phyloP scores from a whole-genome alignment of 2,113 vertebrate species.

The Caranx melampygus region DNA sequence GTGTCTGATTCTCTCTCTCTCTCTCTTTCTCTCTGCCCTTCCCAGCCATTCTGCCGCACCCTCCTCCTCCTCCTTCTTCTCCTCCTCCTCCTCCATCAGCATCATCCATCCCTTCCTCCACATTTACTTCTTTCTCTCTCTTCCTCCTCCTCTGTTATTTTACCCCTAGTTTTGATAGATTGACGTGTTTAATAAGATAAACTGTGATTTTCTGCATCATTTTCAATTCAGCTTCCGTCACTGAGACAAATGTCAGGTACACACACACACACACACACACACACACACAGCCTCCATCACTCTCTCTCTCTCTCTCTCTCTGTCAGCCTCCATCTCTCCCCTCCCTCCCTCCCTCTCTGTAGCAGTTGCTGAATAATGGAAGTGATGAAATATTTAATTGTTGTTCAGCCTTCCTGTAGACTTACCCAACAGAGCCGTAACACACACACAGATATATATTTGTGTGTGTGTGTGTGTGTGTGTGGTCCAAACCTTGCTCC shows the following conservation, averaged over 20 bases:
- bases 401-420: conserved; percentile 78
- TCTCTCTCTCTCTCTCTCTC: neutral
- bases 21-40: conserved; percentile 47
- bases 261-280: conserved; percentile 4
- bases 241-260: conserved; percentile 26
- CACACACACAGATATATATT: neutral
- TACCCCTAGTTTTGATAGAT: neutral
- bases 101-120: neutral
- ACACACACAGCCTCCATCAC: neutral
- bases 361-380: conserved; percentile 80
- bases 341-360: conserved; percentile 48
- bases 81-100: conserved; percentile 17
- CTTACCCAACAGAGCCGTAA: conserved; percentile 67
- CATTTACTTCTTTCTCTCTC: neutral
- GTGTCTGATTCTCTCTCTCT: conserved; percentile 60
- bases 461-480: neutral
- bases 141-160: neutral
- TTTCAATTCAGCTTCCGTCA: neutral
- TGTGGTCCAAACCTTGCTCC: conserved; percentile 30
- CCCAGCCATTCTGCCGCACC: conserved; percentile 49
- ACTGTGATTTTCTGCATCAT: neutral
- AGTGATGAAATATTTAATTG: conserved; percentile 85
- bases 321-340: conserved; percentile 3
- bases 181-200: neutral
- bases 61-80: conserved; percentile 32